Evolutionary conservation across 1,140 invertebrate genomes (phyloP).

Genomic region (Cheumatopsyche charites): DNA sequence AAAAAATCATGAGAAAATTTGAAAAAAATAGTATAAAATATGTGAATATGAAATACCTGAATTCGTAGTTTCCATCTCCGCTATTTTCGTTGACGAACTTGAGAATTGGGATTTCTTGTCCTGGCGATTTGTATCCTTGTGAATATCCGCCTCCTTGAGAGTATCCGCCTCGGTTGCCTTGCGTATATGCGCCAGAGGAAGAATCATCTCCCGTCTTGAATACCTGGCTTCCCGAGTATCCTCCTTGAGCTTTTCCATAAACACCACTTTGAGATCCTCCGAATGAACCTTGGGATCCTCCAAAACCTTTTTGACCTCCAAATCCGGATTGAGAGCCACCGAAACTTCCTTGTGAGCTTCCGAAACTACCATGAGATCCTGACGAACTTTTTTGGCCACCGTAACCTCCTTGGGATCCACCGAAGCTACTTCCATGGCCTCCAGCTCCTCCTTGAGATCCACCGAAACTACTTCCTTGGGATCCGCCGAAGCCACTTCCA

Average conservation of each 20-base stretch:
- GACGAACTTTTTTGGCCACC: background rate
- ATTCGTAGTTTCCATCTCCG: conserved; percentile 53
- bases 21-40: background rate
- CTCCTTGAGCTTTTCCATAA: background rate
- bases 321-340: conserved; percentile 17
- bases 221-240: conserved; percentile 36
- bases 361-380: background rate
- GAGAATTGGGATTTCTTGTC: conserved; percentile 48
- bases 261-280: conserved; percentile 1
- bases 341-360: background rate
- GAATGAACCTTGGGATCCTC: background rate
- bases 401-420: background rate
- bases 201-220: conserved; percentile 34
- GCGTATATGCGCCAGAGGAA: conserved; percentile 18
- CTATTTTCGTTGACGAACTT: conserved; percentile 51
- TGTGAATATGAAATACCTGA: conserved; percentile 47
- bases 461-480: conserved; percentile 10
- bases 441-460: conserved; percentile 17
- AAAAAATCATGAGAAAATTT: conserved; percentile 41
- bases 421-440: conserved; percentile 6
- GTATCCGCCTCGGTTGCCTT: conserved; percentile 2
- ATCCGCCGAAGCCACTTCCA: background rate
- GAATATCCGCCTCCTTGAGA: conserved; percentile 21
- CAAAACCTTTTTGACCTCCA: background rate
- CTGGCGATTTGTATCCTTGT: conserved; percentile 32